Base-by-base conservation (phyloP, 2,113 vertebrate species). In the Dicaeum eximium region DNA sequence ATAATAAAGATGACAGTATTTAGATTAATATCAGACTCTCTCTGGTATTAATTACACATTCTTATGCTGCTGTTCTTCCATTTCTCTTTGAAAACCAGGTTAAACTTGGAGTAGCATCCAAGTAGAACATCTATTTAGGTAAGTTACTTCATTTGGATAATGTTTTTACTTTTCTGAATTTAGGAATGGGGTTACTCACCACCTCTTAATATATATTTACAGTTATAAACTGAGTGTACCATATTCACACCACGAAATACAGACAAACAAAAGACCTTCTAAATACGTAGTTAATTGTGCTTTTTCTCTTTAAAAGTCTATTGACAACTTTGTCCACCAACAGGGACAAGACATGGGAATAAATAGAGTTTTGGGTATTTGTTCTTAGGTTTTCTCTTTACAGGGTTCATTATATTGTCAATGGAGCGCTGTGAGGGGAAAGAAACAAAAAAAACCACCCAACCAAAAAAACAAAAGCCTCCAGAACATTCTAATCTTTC, bases 361-460 rank as follows among this genome's bases (percentile, higher is more conserved):
- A 86, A 86, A 88, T 2, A 64, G 22, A 62, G 2, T 53, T 92
- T 61, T 33, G 23, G 6, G 38, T 22, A 27, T 27, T 73, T 86
- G 3, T 69, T 69, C 37, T 54, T 71, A 17, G 9, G 8, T 62
- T 69, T 92, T 85, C 21, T 88, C 27, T 82, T 62, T 80, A 35
- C 4, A 16, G n/a, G 7, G 9, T 58, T 62, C 38, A 25, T 69
- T 71, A 18, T 35, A 23, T 24, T 38, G 27, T 58, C 54, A 60
- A 25, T 47, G 11, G 21, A 20, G 9, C 4, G 11, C 2, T 6
- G 6, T 2, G 11, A 9, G 13, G 8, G 7, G 14, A 20, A 20
- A 69, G 7, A 60, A 35, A 14, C 1, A 31, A 58, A 47, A 64
- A 67, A 35, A 38, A 51, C 38, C 38, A 17, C 2, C 2, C 20